Evolutionary conservation across 2,888 invertebrate species (phyloP), one percentile per base, ranked within the genome.

Genomic region (Cenopis cana): DNA sequence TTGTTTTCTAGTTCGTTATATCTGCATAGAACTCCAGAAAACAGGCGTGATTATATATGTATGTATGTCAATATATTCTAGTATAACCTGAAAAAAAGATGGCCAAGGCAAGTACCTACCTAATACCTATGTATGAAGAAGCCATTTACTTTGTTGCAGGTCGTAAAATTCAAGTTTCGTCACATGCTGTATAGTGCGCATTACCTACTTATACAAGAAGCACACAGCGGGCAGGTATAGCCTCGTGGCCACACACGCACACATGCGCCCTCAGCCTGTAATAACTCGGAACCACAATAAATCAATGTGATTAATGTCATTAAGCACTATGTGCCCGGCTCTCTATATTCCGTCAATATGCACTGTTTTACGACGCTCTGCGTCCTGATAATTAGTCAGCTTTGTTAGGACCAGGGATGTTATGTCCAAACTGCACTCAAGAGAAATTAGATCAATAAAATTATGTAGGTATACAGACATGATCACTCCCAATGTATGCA

Each of bases 291-390:
- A 93, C 93, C 93, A 93, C 93, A 93, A 93, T 93, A 93, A 93
- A 93, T 93, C 93, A 93, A 93, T 93, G 93, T 93, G 93, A 93
- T 93, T 93, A 93, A 93, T 93, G 93, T 92, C 93, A 93, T 93
- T 93, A 93, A 93, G 93, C 91, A 93, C 91, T 91, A 92, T 91
- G 92, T 91, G 93, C 93, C 88, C 91, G 92, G 91, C 93, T 93
- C 93, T 93, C 93, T 93, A 93, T 93, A 93, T 93, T 93, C 93
- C 92, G 93, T 93, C 93, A 93, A 93, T 93, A 93, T 93, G 93
- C 92, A 92, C 93, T 93, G 93, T 93, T 93, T 93, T 93, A 93
- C 93, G 93, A 93, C 90, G 87, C 83, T 89, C 88, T 90, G 89
- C 89, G 88, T 89, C 90, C 87, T 89, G 89, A 93, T 93, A 93